Evolutionary conservation across 2,797 vertebrate genomes (phyloP), one percentile per base, ranked within the genome.

Genomic region (Poecile montanus): DNA sequence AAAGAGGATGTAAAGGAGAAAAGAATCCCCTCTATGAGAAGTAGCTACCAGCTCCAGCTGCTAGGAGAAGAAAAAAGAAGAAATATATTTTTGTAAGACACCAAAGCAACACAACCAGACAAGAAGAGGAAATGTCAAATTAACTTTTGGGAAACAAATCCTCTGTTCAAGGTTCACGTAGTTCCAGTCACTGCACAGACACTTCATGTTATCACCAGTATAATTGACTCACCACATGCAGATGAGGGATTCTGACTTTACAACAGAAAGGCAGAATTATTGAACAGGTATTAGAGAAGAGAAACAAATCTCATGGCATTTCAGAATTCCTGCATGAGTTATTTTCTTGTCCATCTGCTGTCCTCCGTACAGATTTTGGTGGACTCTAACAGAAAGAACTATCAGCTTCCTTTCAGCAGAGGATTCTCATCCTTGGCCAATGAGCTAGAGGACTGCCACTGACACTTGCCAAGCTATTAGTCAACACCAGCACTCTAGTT

Each of bases 81-180:
- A 90, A 91, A 84, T 78, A 53, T 17, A 36, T 67, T 81, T 70
- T 78, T 87, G 22, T 57, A 75, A 83, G 53, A 74, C n/a, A 89
- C 54, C 36, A 48, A 93, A 92, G 32, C 21, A 91, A 83, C 50
- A 87, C 30, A 96, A 57, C 20, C 72, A 81, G 36, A 88, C 16
- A 95, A 87, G 91, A 95, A 81, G 77, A 93, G 91, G 95, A 96
- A 95, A 97, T 68, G 50, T 91, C 85, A 88, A 93, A 75, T 95
- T 92, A 68, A 88, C 75, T 96, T 91, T 85, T 89, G 91, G 86
- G 76, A 96, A 96, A 85, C 15, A 81, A 77, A 71, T 62, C 30
- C 12, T 88, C 36, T 56, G n/a, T 68, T 88, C 54, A 87, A 73
- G 87, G 38, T 73, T 91, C 38, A 36, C 53, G 40, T 61, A 67